These are phyloP conservation scores for Zeugodacus cucurbitae DNA, from an alignment of 1,140 invertebrate species.

Conservation along the genomic window DNA sequence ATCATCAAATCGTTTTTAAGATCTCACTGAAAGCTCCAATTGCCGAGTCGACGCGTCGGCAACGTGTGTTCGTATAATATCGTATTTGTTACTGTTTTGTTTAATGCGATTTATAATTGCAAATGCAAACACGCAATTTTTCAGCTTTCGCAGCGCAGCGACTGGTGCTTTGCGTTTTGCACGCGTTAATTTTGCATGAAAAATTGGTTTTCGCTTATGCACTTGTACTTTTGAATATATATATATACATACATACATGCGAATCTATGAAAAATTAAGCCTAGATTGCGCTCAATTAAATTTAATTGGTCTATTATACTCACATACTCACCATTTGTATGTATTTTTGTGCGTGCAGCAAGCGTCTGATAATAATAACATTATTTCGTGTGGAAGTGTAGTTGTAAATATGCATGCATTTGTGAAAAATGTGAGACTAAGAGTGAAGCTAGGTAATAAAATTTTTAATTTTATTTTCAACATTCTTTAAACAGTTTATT, in stretches of 20 bases:
- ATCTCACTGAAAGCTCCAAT: background rate
- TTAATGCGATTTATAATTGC: constrained; percentile 36
- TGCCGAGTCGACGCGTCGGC: background rate
- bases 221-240: background rate
- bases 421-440: no score
- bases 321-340: background rate
- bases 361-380: no score
- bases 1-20: background rate
- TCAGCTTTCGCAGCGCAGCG: background rate
- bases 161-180: background rate
- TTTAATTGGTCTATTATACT: constrained; percentile 5
- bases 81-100: constrained; percentile 37
- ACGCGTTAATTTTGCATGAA: constrained; percentile 10
- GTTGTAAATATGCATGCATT: no score
- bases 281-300: background rate
- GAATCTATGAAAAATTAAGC: constrained; percentile 6
- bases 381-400: no score
- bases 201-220: background rate
- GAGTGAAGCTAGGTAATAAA: no score
- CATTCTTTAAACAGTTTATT: no score
- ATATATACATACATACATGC: background rate
- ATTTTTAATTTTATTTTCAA: no score
- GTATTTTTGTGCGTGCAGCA: no score
- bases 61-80: background rate
- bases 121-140: constrained; percentile 37